A percentile compares a stretch with the other conserved stretches of the same genome.
These are phyloP conservation scores for Bombus sylvicola DNA, from an alignment of 1,140 invertebrate genomes.

Conservation along the genomic window DNA sequence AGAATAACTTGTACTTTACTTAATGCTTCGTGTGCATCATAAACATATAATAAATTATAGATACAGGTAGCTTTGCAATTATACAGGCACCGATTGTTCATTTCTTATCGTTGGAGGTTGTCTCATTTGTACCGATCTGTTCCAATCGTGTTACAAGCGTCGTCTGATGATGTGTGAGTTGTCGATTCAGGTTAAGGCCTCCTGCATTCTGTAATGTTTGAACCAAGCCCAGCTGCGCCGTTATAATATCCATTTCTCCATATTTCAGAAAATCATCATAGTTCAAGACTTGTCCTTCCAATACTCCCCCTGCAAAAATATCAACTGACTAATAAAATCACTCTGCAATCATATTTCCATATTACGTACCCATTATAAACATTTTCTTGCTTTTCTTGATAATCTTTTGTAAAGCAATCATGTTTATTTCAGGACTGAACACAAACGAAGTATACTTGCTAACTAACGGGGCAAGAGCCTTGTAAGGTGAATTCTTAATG, in stretches of 20 bases:
- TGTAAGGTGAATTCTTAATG: conserved; percentile 85
- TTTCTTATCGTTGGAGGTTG: conserved; percentile 54
- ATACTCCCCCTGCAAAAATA: conserved; percentile 85
- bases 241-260: conserved; percentile 85
- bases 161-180: conserved; percentile 87
- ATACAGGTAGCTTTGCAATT: conserved; percentile 76
- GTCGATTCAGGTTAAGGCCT: conserved; percentile 84
- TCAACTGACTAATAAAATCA: neutral
- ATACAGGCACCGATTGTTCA: conserved; percentile 78
- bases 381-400: conserved; percentile 86
- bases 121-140: conserved; percentile 81
- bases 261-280: conserved; percentile 86
- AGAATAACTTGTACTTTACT: conserved; percentile 71
- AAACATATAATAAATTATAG: conserved; percentile 77
- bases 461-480: conserved; percentile 70
- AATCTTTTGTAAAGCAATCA: conserved; percentile 84
- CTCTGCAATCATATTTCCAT: neutral
- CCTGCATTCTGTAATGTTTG: conserved; percentile 86
- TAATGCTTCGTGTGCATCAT: conserved; percentile 78
- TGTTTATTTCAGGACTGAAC: conserved; percentile 85
- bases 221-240: conserved; percentile 85
- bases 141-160: conserved; percentile 86
- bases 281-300: conserved; percentile 86
- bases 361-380: conserved; percentile 85
- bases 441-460: conserved; percentile 82